These are phyloP conservation scores for Cartodere bifasciata DNA, from an alignment of 2,888 invertebrate species.

Conservation along the genomic window DNA sequence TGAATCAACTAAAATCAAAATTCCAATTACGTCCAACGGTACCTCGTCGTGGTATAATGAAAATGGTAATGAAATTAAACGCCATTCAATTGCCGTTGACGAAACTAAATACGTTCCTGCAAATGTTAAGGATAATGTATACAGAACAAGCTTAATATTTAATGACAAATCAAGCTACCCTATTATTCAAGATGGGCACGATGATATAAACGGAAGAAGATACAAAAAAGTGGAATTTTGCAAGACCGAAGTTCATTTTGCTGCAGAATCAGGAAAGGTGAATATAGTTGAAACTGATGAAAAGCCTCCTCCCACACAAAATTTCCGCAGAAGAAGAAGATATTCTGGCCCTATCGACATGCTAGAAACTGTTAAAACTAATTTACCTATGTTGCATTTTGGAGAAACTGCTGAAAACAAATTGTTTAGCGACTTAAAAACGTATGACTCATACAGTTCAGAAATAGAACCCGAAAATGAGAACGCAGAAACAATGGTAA, in stretches of 20 bases:
- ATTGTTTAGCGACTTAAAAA: conserved; percentile 24
- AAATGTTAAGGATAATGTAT: conserved; percentile 21
- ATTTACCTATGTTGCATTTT: conserved; percentile 50
- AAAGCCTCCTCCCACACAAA: conserved; percentile 73
- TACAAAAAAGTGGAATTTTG: conserved; percentile 73
- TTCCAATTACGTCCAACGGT: conserved; percentile 27
- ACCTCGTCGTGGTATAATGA: conserved; percentile 20
- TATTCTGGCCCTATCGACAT: conserved; percentile 33
- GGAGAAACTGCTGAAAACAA: conserved; percentile 44
- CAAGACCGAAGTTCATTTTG: conserved; percentile 80
- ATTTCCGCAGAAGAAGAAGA: conserved; percentile 57
- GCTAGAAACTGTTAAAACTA: conserved; percentile 31
- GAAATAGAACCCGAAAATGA: conserved; percentile 13
- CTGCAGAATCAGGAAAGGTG: conserved; percentile 72
- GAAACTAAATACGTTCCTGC: conserved; percentile 39
- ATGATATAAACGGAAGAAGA: conserved; percentile 31
- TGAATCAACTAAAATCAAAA: conserved; percentile 30
- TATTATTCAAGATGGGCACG: conserved; percentile 8
- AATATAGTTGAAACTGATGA: conserved; percentile 81
- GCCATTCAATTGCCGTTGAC: conserved; percentile 46
- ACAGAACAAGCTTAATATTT: conserved; percentile 26
- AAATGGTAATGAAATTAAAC: conserved; percentile 30
- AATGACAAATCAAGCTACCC: conserved; percentile 14
- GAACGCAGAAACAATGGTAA: conserved; percentile 16
- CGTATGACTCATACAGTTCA: conserved; percentile 3